Percentiles rank a stretch among this genome's conserved stretches.
These are phyloP conservation scores for Ooceraea biroi DNA, from an alignment of 1,140 invertebrate species.

Conservation along the genomic window DNA sequence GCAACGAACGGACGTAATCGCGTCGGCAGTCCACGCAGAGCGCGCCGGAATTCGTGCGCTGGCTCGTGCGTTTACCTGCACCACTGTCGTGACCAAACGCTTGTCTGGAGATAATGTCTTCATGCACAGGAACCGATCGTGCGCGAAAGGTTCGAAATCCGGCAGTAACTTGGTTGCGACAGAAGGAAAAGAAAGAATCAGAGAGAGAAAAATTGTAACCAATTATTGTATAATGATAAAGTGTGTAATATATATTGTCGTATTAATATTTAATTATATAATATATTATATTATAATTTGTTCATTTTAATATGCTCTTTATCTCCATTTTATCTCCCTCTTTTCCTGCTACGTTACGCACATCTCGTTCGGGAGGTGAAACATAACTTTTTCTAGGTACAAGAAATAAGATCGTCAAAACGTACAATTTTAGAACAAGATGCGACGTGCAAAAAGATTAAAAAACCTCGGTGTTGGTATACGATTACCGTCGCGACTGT, in stretches of 20 bases:
- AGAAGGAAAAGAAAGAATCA: neutral
- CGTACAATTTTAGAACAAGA: neutral
- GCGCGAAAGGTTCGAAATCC: neutral
- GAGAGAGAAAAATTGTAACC: neutral
- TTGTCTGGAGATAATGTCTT: conserved; percentile 15
- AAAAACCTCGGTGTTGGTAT: neutral
- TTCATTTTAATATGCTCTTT: neutral
- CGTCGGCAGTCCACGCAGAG: conserved; percentile 2
- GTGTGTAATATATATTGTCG: neutral
- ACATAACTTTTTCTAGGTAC: neutral
- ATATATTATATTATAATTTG: conserved; percentile 13
- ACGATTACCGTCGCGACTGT: conserved; percentile 37
- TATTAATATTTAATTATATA: neutral
- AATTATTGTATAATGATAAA: too few species aligned
- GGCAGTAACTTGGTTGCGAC: neutral
- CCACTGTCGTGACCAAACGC: conserved; percentile 48
- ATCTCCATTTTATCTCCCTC: neutral
- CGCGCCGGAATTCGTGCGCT: conserved; percentile 25
- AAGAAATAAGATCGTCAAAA: neutral
- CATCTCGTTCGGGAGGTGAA: neutral
- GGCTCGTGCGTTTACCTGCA: conserved; percentile 50
- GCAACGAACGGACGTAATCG: conserved; percentile 47
- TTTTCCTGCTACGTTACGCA: neutral
- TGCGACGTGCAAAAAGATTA: neutral
- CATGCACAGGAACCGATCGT: conserved; percentile 6